Base-by-base conservation (phyloP, 2,888 invertebrate species). In the Aporophyla lueneburgensis region DNA sequence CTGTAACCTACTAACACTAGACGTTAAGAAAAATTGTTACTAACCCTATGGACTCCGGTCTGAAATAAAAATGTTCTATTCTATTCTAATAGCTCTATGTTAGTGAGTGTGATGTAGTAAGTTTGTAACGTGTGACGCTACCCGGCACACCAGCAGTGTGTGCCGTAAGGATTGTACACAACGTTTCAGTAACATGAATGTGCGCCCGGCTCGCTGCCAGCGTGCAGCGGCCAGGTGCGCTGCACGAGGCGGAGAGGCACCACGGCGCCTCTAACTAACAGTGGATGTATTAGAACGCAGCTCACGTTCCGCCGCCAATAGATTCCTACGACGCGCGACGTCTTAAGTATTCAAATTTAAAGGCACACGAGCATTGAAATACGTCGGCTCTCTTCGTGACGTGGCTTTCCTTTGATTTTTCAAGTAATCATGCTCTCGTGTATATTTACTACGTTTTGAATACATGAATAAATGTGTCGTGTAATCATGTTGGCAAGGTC, bases 321-420 rank as follows among this genome's bases (percentile, higher is more conserved):
- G 54, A 66, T 61, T 77, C 46, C 68, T 63, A 40, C 40, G 19
- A 68, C 59, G 53, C 58, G 27, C 40, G 19, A 68, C 59, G 53
- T 66, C 78, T 66, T 19, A 70, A 61, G 61, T 77, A 78, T 70
- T 69, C 59, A 61, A 65, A 70, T 76, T 51, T 69, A 66, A 76
- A 69, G 51, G 54, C 19, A 66, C 65, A 61, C 40, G 40, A 59
- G 59, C 65, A 54, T 59, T 59, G 53, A 70, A 24, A 46, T 53
- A 49, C 24, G 59, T 24, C 46, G 46, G 46, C 19, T 12, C 49
- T 46, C 21, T 58, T 27, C 53, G 77, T 63, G 62, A 33, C 51
- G 53, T 59, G 12, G 24, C 16, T 46, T 58, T 24, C 46, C 51
- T 77, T 74, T 65, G 59, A 77, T 70, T 78, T 74, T 56, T 59